These are phyloP conservation scores for Hypomecis punctinalis DNA, from an alignment of 2,888 invertebrate species.

Conservation along the genomic window DNA sequence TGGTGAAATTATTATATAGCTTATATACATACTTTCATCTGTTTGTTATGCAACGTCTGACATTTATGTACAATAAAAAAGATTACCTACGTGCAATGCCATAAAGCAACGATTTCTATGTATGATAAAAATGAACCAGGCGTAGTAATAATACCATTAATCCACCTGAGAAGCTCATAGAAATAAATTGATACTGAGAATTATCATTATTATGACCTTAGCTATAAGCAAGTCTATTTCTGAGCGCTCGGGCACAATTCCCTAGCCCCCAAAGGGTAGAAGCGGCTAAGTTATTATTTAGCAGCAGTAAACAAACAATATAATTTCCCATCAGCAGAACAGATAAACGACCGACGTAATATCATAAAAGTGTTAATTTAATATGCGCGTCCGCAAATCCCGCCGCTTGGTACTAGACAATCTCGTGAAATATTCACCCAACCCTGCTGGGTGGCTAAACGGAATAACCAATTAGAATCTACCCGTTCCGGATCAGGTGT, in stretches of 20 bases:
- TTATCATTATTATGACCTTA: constrained; percentile 1
- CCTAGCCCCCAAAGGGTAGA: constrained; percentile 11
- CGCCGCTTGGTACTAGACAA: constrained; percentile 55
- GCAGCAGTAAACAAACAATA: constrained; percentile 29
- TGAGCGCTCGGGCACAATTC: constrained; percentile 9
- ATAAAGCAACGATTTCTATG: no score
- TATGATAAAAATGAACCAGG: not conserved
- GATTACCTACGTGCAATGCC: no score
- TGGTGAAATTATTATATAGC: no score
- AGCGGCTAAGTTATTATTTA: constrained; percentile 26
- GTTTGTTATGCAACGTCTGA: no score
- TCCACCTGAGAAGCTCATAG: not conserved
- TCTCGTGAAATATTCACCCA: constrained; percentile 72
- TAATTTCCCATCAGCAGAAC: constrained; percentile 29
- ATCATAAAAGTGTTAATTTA: constrained; percentile 64
- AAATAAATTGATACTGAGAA: not conserved
- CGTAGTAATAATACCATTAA: no score
- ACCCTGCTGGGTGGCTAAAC: constrained; percentile 64
- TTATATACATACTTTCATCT: no score
- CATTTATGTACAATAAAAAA: no score
- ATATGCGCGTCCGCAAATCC: constrained; percentile 64
- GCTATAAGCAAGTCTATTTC: constrained; percentile 1
- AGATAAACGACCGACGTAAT: constrained; percentile 26
- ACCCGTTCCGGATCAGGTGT: constrained; percentile 40
- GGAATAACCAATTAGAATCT: constrained; percentile 69